phyloP scores from a whole-genome alignment of 1,140 invertebrate genomes.

The Microplitis demolitor region DNA sequence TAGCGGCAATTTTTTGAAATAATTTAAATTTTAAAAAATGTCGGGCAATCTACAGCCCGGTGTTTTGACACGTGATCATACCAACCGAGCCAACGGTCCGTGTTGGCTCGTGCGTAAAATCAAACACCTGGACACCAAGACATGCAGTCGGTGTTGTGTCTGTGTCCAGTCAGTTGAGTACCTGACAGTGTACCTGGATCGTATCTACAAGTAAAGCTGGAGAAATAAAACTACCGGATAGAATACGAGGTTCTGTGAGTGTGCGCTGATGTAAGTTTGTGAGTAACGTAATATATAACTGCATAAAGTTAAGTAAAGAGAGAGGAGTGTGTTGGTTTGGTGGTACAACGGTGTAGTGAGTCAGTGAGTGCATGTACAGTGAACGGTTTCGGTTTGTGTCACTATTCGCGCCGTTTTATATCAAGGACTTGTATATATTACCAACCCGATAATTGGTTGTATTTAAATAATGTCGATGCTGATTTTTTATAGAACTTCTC shows the following conservation, averaged over 20 bases:
- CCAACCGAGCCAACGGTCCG: slow-evolving; percentile 19
- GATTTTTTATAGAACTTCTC: neutral
- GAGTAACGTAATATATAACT: neutral
- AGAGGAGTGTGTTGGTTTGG: slow-evolving; percentile 1
- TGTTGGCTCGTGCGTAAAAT: slow-evolving; percentile 26
- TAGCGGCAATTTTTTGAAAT: too few relatives aligned
- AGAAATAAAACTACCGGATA: neutral
- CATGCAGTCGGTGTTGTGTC: neutral
- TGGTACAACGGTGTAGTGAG: slow-evolving; percentile 19
- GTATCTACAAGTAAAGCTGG: neutral
- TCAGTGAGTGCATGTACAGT: slow-evolving; percentile 4
- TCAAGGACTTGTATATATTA: slow-evolving; percentile 16
- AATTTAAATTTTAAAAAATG: neutral
- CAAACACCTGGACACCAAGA: slow-evolving; percentile 9
- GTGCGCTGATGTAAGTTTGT: neutral
- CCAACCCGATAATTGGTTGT: neutral
- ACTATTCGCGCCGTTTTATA: slow-evolving; percentile 18
- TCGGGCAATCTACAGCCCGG: slow-evolving; percentile 1
- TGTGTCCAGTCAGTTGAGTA: too few relatives aligned
- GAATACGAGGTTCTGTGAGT: neutral
- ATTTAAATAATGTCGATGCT: neutral
- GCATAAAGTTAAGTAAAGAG: neutral
- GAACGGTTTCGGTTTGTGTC: slow-evolving; percentile 20
- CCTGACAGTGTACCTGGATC: too few relatives aligned
- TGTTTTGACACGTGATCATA: slow-evolving; percentile 25